Percentiles rank a stretch among this genome's conserved stretches.
Conservation (phyloP, 1,140 invertebrate species). For the Bicyclus anynana region DNA sequence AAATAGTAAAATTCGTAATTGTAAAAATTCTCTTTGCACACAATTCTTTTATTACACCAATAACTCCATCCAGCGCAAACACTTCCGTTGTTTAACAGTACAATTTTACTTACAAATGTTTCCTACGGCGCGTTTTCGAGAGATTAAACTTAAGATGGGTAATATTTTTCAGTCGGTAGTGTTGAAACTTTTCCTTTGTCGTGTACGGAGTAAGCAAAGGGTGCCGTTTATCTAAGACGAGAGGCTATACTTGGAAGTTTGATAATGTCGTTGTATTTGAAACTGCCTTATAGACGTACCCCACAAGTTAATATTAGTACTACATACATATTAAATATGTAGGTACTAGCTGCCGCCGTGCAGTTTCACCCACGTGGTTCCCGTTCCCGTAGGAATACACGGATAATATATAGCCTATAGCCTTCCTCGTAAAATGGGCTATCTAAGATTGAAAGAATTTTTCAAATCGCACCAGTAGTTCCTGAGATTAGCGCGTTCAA, state of each 20-base stretch:
- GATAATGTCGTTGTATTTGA: slow-evolving; percentile 23
- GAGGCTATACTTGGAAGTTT: slow-evolving; percentile 23
- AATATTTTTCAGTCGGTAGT: slow-evolving; percentile 63
- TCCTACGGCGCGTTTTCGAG: slow-evolving; percentile 47
- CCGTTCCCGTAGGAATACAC: no score
- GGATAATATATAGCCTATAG: no score
- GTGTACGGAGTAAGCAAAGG: slow-evolving; percentile 28
- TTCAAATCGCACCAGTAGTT: no score
- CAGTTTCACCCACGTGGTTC: no score
- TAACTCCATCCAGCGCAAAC: slow-evolving; percentile 3
- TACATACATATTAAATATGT: no score
- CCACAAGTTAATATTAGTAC: neutral
- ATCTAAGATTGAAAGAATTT: no score
- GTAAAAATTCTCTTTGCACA: neutral
- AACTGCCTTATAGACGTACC: neutral
- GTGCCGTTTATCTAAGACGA: slow-evolving; percentile 29
- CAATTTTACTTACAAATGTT: slow-evolving; percentile 55
- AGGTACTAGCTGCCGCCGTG: no score
- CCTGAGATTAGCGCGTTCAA: no score
- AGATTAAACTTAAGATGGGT: slow-evolving; percentile 63
- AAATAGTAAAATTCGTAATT: no score
- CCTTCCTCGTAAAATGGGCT: no score
- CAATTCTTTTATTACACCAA: neutral
- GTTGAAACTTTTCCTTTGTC: slow-evolving; percentile 55
- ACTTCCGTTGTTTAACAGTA: slow-evolving; percentile 16